Conservation (phyloP, 2,888 invertebrate genomes). For the Ectobius pallidus region DNA sequence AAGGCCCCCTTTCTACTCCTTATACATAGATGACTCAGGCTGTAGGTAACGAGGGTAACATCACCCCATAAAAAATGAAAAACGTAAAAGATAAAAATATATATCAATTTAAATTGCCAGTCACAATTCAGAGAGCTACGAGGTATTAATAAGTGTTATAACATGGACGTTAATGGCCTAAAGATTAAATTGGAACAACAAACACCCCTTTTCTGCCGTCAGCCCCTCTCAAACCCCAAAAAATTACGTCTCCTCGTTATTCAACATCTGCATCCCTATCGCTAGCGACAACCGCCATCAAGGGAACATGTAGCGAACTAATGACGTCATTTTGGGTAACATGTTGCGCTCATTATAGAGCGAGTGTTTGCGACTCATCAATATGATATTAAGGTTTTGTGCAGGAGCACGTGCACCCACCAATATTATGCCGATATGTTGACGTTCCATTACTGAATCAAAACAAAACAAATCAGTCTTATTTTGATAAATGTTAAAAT, state of each 20-base stretch:
- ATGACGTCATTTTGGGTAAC: slow-evolving; percentile 29
- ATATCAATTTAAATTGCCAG: not conserved
- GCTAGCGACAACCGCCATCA: slow-evolving; percentile 1
- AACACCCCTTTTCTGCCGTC: not conserved
- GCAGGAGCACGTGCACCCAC: slow-evolving; percentile 11
- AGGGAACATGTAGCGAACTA: slow-evolving; percentile 25
- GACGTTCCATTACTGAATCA: not conserved
- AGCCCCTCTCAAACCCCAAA: not conserved
- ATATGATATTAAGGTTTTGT: slow-evolving; percentile 36
- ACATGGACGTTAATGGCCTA: not conserved
- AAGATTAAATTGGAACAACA: slow-evolving; percentile 19
- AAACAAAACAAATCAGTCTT: not conserved
- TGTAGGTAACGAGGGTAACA: not conserved
- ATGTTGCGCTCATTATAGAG: slow-evolving; percentile 25
- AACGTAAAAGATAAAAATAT: not conserved
- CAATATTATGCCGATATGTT: slow-evolving; percentile 11
- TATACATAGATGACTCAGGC: no score
- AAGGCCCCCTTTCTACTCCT: no score
- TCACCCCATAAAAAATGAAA: not conserved
- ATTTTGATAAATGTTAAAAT: no score
- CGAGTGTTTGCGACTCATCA: slow-evolving; percentile 28
- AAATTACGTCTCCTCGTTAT: not conserved
- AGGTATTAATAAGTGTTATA: not conserved
- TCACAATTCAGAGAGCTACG: not conserved
- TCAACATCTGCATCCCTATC: slow-evolving; percentile 21